Evolutionary conservation across 2,888 invertebrate species (phyloP), one percentile per base, ranked within the genome.

Genomic region (Holacanthella duospinosa): DNA sequence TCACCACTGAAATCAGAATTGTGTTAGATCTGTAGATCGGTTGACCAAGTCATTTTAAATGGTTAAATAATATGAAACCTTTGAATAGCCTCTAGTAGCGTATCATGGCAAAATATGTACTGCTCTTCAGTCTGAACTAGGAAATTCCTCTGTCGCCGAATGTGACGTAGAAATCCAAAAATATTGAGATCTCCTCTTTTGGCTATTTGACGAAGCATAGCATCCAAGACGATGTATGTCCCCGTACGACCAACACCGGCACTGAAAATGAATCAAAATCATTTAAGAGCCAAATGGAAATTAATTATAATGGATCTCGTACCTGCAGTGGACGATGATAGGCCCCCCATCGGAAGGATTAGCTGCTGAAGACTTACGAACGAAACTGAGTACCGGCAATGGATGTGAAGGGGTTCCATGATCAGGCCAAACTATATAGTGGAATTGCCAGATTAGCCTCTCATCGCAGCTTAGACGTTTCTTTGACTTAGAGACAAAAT

Each of bases 101-200:
- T 96, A 77, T 96, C 95, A 79, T 97, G 96, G 71, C 96, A 93
- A 80, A 97, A 96, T 70, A 96, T 92, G 79, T 96, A 97, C 77
- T 97, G 97, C 76, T 97, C 96, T 81, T 97, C 94, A 12, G 97
- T 99, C 78, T 97, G 97, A 0, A 97, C 97, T 69, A 97, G 82
- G 78, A 93, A 94, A 79, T 95, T 95, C 61, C 97, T 81, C 78
- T 97, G 97, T 26, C 89, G 87, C 61, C 97, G 85, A 75, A 97
- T 97, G 76, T 96, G 91, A 70, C 90, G 88, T 57, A 97, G 83
- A 79, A 95, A 97, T 57, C 92, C 94, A 75, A 87, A 90, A 0
- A 95, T 88, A 73, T 93, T 93, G 3, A 95, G 85, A 66, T 91
- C 89, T 64, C 86, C 85, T 71, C 90, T 87, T 64, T 86, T 84